Base-by-base conservation (phyloP, 2,113 vertebrate species). In the Holacanthus passer region DNA sequence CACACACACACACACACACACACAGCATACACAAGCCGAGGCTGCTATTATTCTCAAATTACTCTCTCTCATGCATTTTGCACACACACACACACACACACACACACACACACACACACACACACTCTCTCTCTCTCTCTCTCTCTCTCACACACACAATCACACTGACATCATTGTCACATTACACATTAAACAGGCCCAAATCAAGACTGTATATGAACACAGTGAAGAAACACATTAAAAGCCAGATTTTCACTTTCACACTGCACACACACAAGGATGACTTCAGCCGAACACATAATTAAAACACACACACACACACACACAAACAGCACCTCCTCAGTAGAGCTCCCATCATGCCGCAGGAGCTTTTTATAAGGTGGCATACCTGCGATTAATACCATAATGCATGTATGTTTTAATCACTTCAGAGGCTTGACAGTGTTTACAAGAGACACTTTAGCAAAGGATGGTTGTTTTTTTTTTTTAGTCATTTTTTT, bases 361-460 rank as follows among this genome's bases (percentile, higher is more conserved):
- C 83, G 89, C 92, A 93, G 89, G 87, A 84, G 82, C 74, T 83
- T 79, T 85, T 79, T 72, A 77, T 32, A 77, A 73, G 76, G 85
- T 84, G 62, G 24, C 47, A 82, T 70, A 85, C 75, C 76, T 86
- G 70, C 60, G n/a, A 31, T 74, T 59, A 19, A 69, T 12, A 19
- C 53, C 66, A 53, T 37, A 24, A 66, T 69, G 39, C 53, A 37
- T 22, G 4, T 17, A 27, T 56, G 53, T 39, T 17, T 16, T 35
- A 59, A 43, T n/a, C 24, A 75, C 53, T 53, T 65, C 2, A 24
- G 29, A 63, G 13, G 76, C 37, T 66, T 50, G 3, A 56, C 24
- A 32, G 5, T 14, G 31, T 45, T 58, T 10, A 5, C 56, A 63
- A 1, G 4, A 1, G 4, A 37, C 3, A 32, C 20, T 4, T 50